Conservation (phyloP, 1,140 invertebrate genomes). For the Anthonomus grandis region DNA sequence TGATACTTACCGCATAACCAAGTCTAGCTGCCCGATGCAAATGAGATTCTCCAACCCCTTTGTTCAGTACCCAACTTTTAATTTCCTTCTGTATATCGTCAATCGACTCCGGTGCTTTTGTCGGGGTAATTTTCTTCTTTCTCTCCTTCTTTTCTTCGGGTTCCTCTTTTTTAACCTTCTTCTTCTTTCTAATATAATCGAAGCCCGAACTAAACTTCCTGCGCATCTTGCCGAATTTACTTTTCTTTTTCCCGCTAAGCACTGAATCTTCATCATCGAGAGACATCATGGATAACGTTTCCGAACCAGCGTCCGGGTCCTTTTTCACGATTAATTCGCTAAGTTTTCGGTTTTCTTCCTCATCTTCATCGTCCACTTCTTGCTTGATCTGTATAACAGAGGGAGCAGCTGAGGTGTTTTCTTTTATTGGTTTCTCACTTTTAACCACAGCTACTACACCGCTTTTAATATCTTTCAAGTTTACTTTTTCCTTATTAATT, state of each 20-base stretch:
- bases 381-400: background rate
- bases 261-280: conserved; percentile 42
- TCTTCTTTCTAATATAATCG: conserved; percentile 86
- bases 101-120: conserved; percentile 63
- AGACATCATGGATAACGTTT: conserved; percentile 43
- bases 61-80: conserved; percentile 87
- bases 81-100: conserved; percentile 82
- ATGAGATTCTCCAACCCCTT: conserved; percentile 88
- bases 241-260: conserved; percentile 47
- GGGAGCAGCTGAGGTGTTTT: background rate
- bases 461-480: conserved; percentile 19
- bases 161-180: conserved; percentile 58
- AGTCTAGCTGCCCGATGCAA: conserved; percentile 85
- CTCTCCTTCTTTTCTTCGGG: conserved; percentile 45
- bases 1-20: conserved; percentile 72
- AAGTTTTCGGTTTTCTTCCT: conserved; percentile 26
- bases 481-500: conserved; percentile 30
- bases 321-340: conserved; percentile 25
- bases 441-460: background rate
- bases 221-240: conserved; percentile 55
- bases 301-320: conserved; percentile 37
- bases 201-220: conserved; percentile 73
- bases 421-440: conserved; percentile 25
- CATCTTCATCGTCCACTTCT: conserved; percentile 39
- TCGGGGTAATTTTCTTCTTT: conserved; percentile 27